Evolutionary conservation across 1,140 invertebrate genomes (phyloP), one percentile per base, ranked within the genome.

Genomic region (Drosophila arawakana): DNA sequence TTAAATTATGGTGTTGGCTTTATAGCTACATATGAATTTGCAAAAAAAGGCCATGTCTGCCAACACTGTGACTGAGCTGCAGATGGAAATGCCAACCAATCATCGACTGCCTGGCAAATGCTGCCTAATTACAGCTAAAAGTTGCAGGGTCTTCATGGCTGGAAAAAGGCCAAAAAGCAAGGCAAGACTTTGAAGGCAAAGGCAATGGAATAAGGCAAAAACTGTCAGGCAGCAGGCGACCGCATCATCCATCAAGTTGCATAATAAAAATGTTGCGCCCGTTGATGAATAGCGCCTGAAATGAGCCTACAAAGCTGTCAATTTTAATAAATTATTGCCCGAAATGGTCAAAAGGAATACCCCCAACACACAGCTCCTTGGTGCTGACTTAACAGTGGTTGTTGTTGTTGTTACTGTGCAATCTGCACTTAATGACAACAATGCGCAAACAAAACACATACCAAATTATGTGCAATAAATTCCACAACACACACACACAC

Each of bases 261-360:
- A 90, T 91, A 90, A 90, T 90, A 90, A 90, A 90, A 86, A 86
- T 86, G 86, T 85, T 86, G 86, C 83, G 76, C 79, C 59, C 73
- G 73, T 78, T 91, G 89, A 91, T 91, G 90, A 91, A 91, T 91
- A 91, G 89, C 90, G 81, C 89, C 82, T 90, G 79, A 85, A 91
- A 91, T 91, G 84, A 91, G 90, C 90, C 81, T 83, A 85, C 90
- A 90, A 89, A 91, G 80, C 90, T 91, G 90, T 91, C 90, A 91
- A 91, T 91, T 91, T 91, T 83, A 91, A 90, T 90, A 91, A 91
- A 89, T 90, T 91, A 91, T 91, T 78, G 71, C 85, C 69, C 59
- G 66, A 81, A 79, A 80, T 71, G 68, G 25, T 50, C 37, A 69
- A 88, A 83, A 59, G 68, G 13, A 21, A 50, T 57, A 43, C 37